A percentile compares a stretch with the other conserved stretches of the same genome.
These are phyloP conservation scores for Psilopsiagon aymara DNA, from an alignment of 2,113 vertebrate species.

Conservation along the genomic window DNA sequence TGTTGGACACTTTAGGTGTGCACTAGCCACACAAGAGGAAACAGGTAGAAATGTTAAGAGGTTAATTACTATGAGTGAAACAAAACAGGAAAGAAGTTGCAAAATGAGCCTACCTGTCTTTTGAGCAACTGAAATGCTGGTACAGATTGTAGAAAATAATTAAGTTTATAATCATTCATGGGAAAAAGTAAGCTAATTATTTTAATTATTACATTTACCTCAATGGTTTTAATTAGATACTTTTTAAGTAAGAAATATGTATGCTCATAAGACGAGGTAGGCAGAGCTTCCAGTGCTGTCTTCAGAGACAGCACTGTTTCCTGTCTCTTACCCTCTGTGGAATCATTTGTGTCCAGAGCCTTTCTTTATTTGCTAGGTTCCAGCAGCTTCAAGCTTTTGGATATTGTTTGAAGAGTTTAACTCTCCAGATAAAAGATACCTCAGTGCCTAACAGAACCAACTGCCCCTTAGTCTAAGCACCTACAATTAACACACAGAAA, in stretches of 20 bases:
- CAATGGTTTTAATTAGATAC: not conserved
- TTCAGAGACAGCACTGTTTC: not conserved
- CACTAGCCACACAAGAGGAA: not conserved
- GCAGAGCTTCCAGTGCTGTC: not conserved
- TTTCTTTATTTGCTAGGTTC: not conserved
- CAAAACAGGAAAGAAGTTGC: not conserved
- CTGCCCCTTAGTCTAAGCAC: not conserved
- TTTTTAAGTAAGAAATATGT: not conserved
- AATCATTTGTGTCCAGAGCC: not conserved
- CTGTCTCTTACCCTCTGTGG: not conserved
- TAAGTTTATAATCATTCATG: not conserved
- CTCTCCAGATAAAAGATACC: not conserved
- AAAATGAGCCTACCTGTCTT: not conserved
- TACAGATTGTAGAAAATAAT: not conserved
- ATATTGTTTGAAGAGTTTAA: not conserved
- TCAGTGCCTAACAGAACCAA: not conserved
- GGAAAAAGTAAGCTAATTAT: not conserved
- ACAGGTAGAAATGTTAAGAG: not conserved
- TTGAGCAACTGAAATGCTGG: not conserved
- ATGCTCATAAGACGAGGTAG: not conserved
- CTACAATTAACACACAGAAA: not conserved
- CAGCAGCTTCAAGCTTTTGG: not conserved
- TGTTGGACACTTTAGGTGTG: not conserved
- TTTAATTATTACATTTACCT: not conserved
- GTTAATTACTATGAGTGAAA: constrained; percentile 34